phyloP scores from a whole-genome alignment of 2,797 vertebrate genomes.

The Leptodactylus fallax region DNA sequence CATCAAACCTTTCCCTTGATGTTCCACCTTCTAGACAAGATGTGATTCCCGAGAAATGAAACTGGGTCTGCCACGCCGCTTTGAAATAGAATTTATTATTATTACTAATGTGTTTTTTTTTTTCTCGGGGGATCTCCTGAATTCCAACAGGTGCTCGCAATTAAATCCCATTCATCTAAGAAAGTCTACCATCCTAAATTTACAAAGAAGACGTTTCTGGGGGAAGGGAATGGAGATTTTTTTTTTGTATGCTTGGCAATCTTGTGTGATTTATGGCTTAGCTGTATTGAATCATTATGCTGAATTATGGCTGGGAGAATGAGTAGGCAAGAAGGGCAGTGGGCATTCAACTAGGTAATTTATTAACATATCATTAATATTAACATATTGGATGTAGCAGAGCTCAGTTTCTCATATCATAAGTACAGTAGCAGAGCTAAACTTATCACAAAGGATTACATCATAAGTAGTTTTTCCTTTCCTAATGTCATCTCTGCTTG shows the following conservation, averaged over 20 bases:
- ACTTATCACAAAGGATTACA: too few relatives aligned
- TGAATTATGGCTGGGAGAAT: constrained; percentile 6
- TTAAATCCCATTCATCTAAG: constrained; percentile 8
- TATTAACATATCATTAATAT: constrained; percentile 5
- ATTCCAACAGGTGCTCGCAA: constrained; percentile 22
- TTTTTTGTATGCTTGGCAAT: neutral
- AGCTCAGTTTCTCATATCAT: neutral
- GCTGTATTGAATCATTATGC: constrained; percentile 3
- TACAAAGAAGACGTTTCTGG: neutral
- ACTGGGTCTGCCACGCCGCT: constrained; percentile 2
- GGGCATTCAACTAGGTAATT: neutral
- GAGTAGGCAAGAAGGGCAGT: neutral
- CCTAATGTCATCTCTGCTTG: too few relatives aligned
- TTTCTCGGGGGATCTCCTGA: constrained; percentile 22
- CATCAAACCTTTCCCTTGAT: constrained; percentile 52
- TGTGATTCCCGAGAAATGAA: constrained; percentile 38
- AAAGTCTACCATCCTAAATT: neutral
- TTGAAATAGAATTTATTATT: constrained; percentile 49
- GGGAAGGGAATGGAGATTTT: neutral
- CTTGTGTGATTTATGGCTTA: neutral
- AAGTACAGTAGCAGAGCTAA: too few relatives aligned
- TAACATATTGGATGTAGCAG: neutral
- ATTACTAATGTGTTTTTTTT: constrained; percentile 32
- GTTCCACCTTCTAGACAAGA: constrained; percentile 46
- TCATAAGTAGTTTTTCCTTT: too few relatives aligned